phyloP scores from a whole-genome alignment of 92 coral and sea anemone species.

The Umimayanthus chanpuru region DNA sequence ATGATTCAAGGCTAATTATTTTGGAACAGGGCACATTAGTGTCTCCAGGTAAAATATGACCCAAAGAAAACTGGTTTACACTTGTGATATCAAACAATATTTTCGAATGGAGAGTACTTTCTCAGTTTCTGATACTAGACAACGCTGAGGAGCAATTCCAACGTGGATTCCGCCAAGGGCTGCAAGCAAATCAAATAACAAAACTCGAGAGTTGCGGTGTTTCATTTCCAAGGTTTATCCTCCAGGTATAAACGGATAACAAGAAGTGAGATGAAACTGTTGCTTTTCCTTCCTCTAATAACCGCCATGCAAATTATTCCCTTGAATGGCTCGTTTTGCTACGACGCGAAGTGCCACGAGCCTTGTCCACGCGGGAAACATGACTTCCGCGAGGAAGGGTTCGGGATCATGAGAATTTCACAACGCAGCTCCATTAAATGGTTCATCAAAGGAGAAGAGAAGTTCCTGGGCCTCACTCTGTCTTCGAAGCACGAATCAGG shows the following conservation, averaged over 20 bases:
- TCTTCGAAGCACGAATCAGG: slow-evolving; percentile 56
- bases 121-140: too few species aligned
- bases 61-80: too few species aligned
- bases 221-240: neutral
- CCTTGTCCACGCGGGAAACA: slow-evolving; percentile 63
- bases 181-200: too few species aligned
- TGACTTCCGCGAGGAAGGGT: slow-evolving; percentile 72
- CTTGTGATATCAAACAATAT: too few species aligned
- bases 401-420: slow-evolving; percentile 67
- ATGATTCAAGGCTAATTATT: too few species aligned
- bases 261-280: neutral
- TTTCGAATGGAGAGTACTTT: too few species aligned
- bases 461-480: slow-evolving; percentile 62
- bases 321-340: neutral
- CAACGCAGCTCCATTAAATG: slow-evolving; percentile 65
- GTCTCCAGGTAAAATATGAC: too few species aligned
- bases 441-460: slow-evolving; percentile 49
- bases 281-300: neutral
- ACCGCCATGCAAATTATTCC: neutral
- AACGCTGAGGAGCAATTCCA: too few species aligned
- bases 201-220: too few species aligned
- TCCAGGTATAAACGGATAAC: neutral
- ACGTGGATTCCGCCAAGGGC: too few species aligned
- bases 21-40: too few species aligned
- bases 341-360: neutral